Evolutionary conservation across 2,797 vertebrate genomes (phyloP).

Genomic region (Gallinago stenura): DNA sequence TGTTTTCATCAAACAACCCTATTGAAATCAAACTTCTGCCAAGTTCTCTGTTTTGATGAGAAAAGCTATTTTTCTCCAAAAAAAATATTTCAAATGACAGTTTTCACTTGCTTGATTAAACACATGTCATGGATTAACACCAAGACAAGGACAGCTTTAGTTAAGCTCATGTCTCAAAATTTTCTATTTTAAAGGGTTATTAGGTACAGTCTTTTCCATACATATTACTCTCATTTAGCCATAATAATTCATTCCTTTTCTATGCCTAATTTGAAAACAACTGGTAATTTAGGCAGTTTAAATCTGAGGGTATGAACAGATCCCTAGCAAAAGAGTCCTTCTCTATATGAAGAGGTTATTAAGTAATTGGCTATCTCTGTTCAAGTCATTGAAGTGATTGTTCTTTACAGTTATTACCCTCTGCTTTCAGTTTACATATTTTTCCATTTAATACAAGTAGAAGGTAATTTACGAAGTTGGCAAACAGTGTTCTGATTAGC

Average conservation of each 20-base stretch:
- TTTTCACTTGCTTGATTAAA: neutral
- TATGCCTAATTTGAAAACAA: neutral
- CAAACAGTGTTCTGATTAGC: conserved; percentile 35
- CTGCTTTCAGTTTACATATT: conserved; percentile 21
- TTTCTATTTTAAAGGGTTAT: neutral
- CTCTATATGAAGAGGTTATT: neutral
- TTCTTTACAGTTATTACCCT: conserved; percentile 17
- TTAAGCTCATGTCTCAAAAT: neutral
- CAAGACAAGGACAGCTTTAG: neutral
- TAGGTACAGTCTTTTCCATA: neutral
- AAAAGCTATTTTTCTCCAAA: neutral
- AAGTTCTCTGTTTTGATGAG: neutral
- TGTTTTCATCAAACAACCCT: neutral
- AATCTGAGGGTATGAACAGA: neutral
- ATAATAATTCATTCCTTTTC: neutral
- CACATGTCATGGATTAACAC: neutral
- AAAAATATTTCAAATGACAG: neutral
- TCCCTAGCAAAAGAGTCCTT: neutral
- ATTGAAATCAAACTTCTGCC: neutral
- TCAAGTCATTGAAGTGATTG: neutral
- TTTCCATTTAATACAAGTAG: conserved; percentile 34
- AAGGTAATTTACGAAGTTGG: conserved; percentile 27
- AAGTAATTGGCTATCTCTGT: conserved; percentile 15
- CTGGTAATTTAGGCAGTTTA: neutral
- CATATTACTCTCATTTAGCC: neutral